Evolutionary conservation across 2,797 vertebrate species (phyloP).

Genomic region (Crocidura indochinensis): DNA sequence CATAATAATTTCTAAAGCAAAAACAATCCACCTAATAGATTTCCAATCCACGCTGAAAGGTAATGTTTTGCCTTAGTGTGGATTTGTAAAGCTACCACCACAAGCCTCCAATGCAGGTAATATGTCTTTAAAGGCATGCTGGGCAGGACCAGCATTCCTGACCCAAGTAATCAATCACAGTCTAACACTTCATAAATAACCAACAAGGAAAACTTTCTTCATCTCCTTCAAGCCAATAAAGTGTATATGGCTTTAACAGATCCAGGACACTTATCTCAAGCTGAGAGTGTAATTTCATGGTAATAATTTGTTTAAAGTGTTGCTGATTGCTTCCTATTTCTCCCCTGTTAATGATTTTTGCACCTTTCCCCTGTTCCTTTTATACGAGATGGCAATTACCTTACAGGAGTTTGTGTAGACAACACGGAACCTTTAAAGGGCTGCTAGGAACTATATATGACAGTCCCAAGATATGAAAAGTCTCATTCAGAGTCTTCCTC

Average conservation of each 20-base stretch:
- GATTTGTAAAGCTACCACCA: not conserved
- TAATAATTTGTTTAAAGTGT: constrained; percentile 91
- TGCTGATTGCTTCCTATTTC: constrained; percentile 92
- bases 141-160: not conserved
- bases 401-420: constrained; percentile 83
- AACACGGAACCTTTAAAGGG: constrained; percentile 80
- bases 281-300: constrained; percentile 91
- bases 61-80: not conserved
- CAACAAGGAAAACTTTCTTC: constrained; percentile 73
- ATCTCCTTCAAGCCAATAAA: constrained; percentile 66
- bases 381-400: constrained; percentile 83
- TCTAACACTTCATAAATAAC: constrained; percentile 82
- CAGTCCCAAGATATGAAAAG: constrained; percentile 79
- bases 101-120: not conserved
- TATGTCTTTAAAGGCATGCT: not conserved
- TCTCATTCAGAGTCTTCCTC: constrained; percentile 70
- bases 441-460: constrained; percentile 69
- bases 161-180: not conserved
- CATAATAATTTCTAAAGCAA: constrained; percentile 24
- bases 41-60: constrained; percentile 38
- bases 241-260: constrained; percentile 89
- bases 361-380: constrained; percentile 90
- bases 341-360: constrained; percentile 91
- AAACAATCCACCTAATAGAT: accelerated
- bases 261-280: constrained; percentile 87